phyloP scores from a whole-genome alignment of 2,797 vertebrate genomes.

The Leptatherina wallacei region DNA sequence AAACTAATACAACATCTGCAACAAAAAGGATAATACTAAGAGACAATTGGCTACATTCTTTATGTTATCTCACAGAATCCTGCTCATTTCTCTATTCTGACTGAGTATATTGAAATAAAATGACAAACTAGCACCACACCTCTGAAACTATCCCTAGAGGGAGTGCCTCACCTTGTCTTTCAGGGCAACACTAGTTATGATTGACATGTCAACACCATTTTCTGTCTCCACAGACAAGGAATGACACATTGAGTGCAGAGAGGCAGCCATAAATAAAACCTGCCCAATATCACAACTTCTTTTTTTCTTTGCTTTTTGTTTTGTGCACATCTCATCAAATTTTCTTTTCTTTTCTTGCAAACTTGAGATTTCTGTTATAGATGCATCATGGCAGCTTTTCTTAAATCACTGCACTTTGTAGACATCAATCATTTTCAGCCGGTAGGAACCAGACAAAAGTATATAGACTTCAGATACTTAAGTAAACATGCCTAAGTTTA shows the following conservation, averaged over 20 bases:
- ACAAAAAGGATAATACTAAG: not conserved
- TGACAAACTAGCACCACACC: conserved; percentile 31
- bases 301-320: conserved; percentile 9
- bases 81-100: conserved; percentile 14
- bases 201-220: conserved; percentile 46
- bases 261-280: conserved; percentile 59
- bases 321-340: conserved; percentile 13
- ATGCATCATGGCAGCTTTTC: not conserved
- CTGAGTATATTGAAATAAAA: conserved; percentile 19
- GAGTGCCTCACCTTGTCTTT: conserved; percentile 45
- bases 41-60: not conserved
- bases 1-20: not conserved
- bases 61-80: not conserved
- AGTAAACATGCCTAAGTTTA: conserved; percentile 5
- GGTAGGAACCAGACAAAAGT: not conserved
- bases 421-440: not conserved
- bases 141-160: conserved; percentile 34
- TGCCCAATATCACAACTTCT: conserved; percentile 19
- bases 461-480: conserved; percentile 10
- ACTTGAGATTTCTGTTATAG: conserved; percentile 14
- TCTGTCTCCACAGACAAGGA: conserved; percentile 46
- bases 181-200: conserved; percentile 35
- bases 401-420: conserved; percentile 14
- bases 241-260: conserved; percentile 57
- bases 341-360: conserved; percentile 4